Evolutionary conservation across 2,888 invertebrate genomes (phyloP), one percentile per base, ranked within the genome.

Genomic region (Coelinius sp.): DNA sequence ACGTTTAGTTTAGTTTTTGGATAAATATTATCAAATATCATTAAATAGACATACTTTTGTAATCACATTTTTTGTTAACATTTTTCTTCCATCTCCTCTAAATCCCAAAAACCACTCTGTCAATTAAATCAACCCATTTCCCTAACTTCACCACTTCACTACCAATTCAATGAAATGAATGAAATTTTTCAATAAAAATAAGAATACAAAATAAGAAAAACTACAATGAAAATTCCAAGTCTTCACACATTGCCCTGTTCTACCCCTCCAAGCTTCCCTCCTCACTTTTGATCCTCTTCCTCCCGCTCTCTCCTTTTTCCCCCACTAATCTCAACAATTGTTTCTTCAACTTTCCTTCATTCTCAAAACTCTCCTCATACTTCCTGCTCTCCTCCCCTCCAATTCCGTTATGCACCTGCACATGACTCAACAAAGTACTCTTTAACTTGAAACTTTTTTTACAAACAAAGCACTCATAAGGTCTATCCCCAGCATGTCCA

Each of bases 371-470:
- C 72, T 85, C 84, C 31, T 83, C 83, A 77, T 86, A 86, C 62
- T 82, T 81, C 41, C 81, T 81, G 66, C 86, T 86, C 72, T 86
- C 85, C 68, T 81, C 84, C 0, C 84, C 78, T 65, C 81, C 76
- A 64, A 84, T 85, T 2, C 78, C 80, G 0, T 82, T 80, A 41
- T 85, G 85, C 5, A 84, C 81, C 65, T 85, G 76, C 70, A 86
- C 80, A 71, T 86, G 85, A 74, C 84, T 85, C 65, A 83, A 84
- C 35, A 86, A 77, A 0, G 86, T 86, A 0, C 81, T 81, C 65
- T 84, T 85, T 56, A 84, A 84, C 4, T 84, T 84, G 52, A 86
- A 86, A 2, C 82, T 80, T 69, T 86, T 86, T 63, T 85, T 83
- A 75, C 86, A 86, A 6, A 86, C 80, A 49, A 81, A 84, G 72